These are phyloP conservation scores for Gymnobelideus leadbeateri DNA, from an alignment of 2,113 vertebrate genomes.

Conservation along the genomic window DNA sequence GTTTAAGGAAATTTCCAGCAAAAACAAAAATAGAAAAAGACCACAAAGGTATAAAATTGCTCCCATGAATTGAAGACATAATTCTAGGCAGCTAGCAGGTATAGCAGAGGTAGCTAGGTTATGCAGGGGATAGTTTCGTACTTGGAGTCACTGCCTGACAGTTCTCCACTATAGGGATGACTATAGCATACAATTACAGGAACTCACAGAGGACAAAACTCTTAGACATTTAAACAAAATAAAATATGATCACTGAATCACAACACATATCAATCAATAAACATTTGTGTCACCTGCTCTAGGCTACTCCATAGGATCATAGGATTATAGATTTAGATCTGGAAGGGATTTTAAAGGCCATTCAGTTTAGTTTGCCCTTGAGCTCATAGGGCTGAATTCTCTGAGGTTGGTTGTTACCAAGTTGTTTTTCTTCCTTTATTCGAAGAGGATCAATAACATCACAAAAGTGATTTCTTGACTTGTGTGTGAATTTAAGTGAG, in stretches of 20 bases:
- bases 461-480: background rate
- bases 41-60: background rate
- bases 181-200: too few relatives aligned
- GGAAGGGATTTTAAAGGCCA: background rate
- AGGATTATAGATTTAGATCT: background rate
- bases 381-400: background rate
- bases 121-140: background rate
- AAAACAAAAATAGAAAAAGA: background rate
- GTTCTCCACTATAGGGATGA: background rate
- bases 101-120: background rate
- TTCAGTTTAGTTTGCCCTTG: background rate
- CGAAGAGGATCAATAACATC: background rate
- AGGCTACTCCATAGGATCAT: background rate
- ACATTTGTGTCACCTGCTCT: background rate
- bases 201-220: background rate
- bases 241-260: background rate
- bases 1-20: background rate
- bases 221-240: background rate
- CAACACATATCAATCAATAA: background rate
- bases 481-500: background rate
- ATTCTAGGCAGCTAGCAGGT: background rate
- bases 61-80: background rate
- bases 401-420: too few relatives aligned
- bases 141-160: too few relatives aligned
- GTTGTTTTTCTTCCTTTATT: background rate